A percentile compares a stretch with the other conserved stretches of the same genome.
These are phyloP conservation scores for Tipula confusa DNA, from an alignment of 2,888 invertebrate genomes.

Conservation along the genomic window DNA sequence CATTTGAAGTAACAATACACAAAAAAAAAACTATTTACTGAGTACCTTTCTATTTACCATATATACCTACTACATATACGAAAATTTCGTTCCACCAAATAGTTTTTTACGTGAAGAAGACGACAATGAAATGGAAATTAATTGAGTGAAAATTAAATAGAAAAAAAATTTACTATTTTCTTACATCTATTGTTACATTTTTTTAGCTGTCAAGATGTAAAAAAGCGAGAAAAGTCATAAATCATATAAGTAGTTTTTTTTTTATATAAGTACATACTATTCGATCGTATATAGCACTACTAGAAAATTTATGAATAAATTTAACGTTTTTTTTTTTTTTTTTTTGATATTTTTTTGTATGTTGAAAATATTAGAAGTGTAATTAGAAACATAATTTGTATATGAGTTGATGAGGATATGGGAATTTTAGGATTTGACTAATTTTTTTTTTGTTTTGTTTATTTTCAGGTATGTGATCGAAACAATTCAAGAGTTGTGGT, in stretches of 20 bases:
- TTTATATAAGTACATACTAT: neutral
- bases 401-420: neutral
- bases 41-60: neutral
- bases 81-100: neutral
- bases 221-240: constrained; percentile 25
- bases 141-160: neutral
- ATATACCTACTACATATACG: neutral
- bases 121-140: neutral
- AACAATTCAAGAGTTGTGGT: neutral
- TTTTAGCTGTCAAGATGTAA: neutral
- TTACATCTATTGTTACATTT: constrained; percentile 12
- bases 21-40: neutral
- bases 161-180: neutral
- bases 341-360: too few relatives aligned
- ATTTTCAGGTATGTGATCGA: neutral
- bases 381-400: neutral
- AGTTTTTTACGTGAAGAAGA: neutral
- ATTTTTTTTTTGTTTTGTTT: neutral
- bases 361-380: neutral
- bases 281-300: neutral
- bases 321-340: neutral
- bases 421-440: neutral
- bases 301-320: neutral
- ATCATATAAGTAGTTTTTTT: neutral
- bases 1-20: neutral